A percentile compares a stretch with the other conserved stretches of the same genome.
These are phyloP conservation scores for Silurus aristotelis DNA, from an alignment of 2,797 vertebrate species.

Conservation along the genomic window DNA sequence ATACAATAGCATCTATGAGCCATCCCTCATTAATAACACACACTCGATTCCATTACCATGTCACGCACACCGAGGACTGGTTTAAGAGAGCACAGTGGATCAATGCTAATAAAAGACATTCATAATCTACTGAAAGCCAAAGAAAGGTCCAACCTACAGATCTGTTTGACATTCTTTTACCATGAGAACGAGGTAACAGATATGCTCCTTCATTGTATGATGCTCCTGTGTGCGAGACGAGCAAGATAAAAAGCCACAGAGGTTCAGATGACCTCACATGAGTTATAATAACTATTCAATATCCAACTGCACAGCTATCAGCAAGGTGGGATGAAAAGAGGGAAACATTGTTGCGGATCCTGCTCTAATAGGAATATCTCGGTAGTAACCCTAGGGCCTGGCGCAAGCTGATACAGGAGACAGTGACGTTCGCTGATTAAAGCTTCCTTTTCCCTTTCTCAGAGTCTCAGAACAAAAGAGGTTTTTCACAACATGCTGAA, in stretches of 20 bases:
- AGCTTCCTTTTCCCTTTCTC: constrained; percentile 32
- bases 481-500: constrained; percentile 44
- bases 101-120: constrained; percentile 37
- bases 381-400: constrained; percentile 24
- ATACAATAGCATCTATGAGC: constrained; percentile 45
- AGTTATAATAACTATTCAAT: constrained; percentile 45
- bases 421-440: constrained; percentile 14
- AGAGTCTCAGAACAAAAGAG: constrained; percentile 25
- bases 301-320: constrained; percentile 40
- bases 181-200: constrained; percentile 53
- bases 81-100: background rate
- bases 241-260: constrained; percentile 24
- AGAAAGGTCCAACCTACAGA: constrained; percentile 31
- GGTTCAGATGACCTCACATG: constrained; percentile 40
- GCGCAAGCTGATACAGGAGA: constrained; percentile 27
- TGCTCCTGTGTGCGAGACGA: constrained; percentile 23
- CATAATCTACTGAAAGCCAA: constrained; percentile 20
- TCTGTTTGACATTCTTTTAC: constrained; percentile 22
- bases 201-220: constrained; percentile 37
- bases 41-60: constrained; percentile 47
- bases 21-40: constrained; percentile 37
- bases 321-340: constrained; percentile 22
- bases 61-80: constrained; percentile 22
- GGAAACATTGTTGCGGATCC: constrained; percentile 28
- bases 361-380: constrained; percentile 37